phyloP scores from a whole-genome alignment of 2,797 vertebrate genomes.

The Tangara arthus region DNA sequence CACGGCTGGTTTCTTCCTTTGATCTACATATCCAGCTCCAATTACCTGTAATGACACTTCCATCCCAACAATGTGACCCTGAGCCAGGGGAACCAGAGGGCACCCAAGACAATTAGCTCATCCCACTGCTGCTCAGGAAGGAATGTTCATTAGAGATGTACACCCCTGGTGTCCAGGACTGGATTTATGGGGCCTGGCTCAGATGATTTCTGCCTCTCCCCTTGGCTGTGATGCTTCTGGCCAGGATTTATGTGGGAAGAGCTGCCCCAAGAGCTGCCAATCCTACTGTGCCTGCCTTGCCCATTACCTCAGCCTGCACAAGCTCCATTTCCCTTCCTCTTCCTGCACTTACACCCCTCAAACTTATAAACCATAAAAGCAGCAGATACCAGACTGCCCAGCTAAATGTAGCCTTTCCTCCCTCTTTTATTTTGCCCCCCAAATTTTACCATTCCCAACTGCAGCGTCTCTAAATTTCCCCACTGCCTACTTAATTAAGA shows the following conservation, averaged over 20 bases:
- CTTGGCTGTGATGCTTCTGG: neutral
- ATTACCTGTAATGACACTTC: neutral
- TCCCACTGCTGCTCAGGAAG: neutral
- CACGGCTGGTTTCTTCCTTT: neutral
- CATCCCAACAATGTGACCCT: neutral
- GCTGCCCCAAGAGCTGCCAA: rapidly evolving
- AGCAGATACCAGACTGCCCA: neutral
- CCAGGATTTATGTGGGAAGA: neutral
- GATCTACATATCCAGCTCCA: neutral
- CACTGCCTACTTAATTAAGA: neutral
- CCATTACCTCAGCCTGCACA: neutral
- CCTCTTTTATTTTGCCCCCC: neutral
- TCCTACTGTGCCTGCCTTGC: neutral
- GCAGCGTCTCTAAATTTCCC: neutral
- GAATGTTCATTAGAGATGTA: neutral
- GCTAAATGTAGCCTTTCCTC: rapidly evolving
- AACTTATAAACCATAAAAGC: neutral
- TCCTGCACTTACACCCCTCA: neutral
- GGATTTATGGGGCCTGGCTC: neutral
- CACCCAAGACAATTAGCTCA: neutral
- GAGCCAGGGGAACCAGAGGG: neutral
- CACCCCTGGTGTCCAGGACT: neutral
- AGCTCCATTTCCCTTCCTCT: neutral
- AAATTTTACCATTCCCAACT: neutral
- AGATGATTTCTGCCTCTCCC: neutral